Conservation (phyloP, 1,140 invertebrate species). For the Zophobas morio region DNA sequence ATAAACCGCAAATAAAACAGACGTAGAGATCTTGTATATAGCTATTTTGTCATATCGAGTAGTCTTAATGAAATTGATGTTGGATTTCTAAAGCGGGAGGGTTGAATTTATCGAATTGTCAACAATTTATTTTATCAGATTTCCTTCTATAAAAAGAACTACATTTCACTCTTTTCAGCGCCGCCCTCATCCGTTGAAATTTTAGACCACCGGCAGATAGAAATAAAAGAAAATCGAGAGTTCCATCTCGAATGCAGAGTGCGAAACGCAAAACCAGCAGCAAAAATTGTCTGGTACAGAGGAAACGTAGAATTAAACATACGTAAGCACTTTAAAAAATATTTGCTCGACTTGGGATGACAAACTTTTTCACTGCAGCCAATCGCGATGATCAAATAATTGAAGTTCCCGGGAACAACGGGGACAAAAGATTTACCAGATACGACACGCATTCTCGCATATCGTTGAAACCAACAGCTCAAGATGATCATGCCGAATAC, state of each 20-base stretch:
- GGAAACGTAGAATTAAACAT: slow-evolving; percentile 86
- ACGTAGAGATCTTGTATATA: slow-evolving; percentile 37
- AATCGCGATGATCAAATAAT: slow-evolving; percentile 73
- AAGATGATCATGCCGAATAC: slow-evolving; percentile 92
- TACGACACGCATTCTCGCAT: slow-evolving; percentile 73
- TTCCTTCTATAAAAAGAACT: slow-evolving; percentile 10
- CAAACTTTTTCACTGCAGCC: slow-evolving; percentile 67
- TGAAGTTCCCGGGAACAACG: slow-evolving; percentile 64
- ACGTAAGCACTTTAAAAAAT: slow-evolving; percentile 70
- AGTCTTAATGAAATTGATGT: slow-evolving; percentile 36
- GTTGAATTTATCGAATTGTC: slow-evolving; percentile 36
- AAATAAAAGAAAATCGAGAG: slow-evolving; percentile 87
- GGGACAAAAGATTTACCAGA: slow-evolving; percentile 67
- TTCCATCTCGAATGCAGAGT: slow-evolving; percentile 87
- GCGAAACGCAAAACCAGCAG: slow-evolving; percentile 88
- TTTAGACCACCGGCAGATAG: slow-evolving; percentile 82
- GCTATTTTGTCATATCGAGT: slow-evolving; percentile 37
- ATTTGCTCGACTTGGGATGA: slow-evolving; percentile 5
- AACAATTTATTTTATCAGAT: slow-evolving; percentile 25
- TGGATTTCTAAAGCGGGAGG: slow-evolving; percentile 32
- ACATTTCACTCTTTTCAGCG: slow-evolving; percentile 74
- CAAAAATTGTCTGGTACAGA: slow-evolving; percentile 90
- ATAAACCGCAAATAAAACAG: slow-evolving; percentile 40
- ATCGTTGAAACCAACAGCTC: slow-evolving; percentile 83
- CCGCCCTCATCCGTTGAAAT: slow-evolving; percentile 90